These are phyloP conservation scores for Sarcoramphus papa DNA, from an alignment of 2,797 vertebrate genomes.

Conservation along the genomic window DNA sequence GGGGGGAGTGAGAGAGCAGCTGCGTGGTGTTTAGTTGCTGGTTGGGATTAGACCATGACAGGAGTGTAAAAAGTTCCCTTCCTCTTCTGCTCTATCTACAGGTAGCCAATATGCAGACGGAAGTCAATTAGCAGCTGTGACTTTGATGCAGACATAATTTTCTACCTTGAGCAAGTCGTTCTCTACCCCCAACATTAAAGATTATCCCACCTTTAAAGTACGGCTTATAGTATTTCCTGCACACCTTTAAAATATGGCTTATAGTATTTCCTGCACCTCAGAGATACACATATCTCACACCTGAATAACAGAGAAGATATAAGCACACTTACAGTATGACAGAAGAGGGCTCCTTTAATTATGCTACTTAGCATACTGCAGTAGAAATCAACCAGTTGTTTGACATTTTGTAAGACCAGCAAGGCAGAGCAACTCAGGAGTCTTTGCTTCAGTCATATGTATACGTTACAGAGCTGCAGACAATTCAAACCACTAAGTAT, in stretches of 20 bases:
- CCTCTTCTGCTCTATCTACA: background rate
- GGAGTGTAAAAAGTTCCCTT: background rate
- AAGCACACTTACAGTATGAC: background rate
- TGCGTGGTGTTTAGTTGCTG: too few relatives aligned
- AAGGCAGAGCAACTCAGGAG: background rate
- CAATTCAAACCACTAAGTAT: background rate
- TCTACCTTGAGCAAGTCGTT: background rate
- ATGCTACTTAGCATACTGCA: background rate
- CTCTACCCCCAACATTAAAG: background rate
- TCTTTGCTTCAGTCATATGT: background rate
- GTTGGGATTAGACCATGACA: too few relatives aligned
- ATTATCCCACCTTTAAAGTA: background rate
- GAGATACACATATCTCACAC: background rate
- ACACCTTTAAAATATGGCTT: background rate
- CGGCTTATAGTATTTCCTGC: background rate
- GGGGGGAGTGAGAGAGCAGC: too few relatives aligned
- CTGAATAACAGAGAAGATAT: background rate
- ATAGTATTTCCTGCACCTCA: background rate
- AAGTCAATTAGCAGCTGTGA: background rate
- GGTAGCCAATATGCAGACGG: background rate
- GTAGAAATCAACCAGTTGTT: background rate
- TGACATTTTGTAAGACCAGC: background rate
- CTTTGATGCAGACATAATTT: background rate
- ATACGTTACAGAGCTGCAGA: background rate
- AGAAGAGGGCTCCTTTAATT: background rate